phyloP scores from a whole-genome alignment of 2,113 vertebrate genomes.

The Cottus gobio region DNA sequence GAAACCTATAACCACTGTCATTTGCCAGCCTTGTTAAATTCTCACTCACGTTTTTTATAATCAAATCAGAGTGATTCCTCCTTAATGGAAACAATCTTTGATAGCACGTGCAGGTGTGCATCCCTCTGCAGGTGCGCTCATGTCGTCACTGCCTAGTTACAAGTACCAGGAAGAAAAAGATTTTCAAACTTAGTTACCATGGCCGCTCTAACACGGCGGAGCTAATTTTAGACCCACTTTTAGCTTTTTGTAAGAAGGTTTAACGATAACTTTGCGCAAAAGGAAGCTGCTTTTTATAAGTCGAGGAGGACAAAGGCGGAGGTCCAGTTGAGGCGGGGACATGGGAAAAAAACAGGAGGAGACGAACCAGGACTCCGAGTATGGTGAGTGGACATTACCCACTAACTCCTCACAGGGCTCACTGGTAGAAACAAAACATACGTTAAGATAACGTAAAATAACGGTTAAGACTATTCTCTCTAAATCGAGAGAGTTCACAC shows the following conservation, averaged over 20 bases:
- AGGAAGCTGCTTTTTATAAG: not conserved
- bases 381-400: conserved; percentile 74
- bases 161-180: conserved; percentile 57
- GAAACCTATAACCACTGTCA: not conserved
- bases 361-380: conserved; percentile 48
- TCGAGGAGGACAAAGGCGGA: not conserved
- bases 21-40: not conserved
- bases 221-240: not conserved
- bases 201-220: not conserved
- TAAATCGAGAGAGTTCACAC: not conserved
- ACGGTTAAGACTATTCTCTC: too few relatives aligned
- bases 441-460: not conserved
- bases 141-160: conserved; percentile 67
- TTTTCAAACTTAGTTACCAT: conserved; percentile 50
- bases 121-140: conserved; percentile 65
- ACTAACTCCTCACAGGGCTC: not conserved
- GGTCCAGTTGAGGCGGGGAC: not conserved
- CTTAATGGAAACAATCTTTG: conserved; percentile 25
- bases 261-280: not conserved
- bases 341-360: conserved; percentile 76
- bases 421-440: not conserved
- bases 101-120: conserved; percentile 41
- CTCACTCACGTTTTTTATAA: not conserved
- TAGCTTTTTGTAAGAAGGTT: not conserved
- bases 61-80: conserved; percentile 21